Percentiles rank a stretch among this genome's conserved stretches.
These are phyloP conservation scores for Bilobella aurantiaca DNA, from an alignment of 1,140 invertebrate species.

Conservation along the genomic window DNA sequence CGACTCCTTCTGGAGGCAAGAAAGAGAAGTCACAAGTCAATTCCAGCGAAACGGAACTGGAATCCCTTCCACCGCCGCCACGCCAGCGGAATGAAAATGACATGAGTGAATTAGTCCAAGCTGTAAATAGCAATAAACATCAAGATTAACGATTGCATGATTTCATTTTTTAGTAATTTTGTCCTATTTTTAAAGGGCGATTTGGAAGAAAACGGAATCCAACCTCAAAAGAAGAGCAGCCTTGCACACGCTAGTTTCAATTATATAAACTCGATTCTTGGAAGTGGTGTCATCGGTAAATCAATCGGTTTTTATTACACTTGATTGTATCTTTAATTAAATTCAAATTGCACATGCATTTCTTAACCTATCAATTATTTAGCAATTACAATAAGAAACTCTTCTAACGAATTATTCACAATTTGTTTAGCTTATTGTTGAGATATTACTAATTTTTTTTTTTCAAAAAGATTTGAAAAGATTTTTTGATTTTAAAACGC, in stretches of 20 bases:
- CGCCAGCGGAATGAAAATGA: neutral
- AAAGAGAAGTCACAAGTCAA: neutral
- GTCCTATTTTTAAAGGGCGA: neutral
- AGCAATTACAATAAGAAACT: too few species aligned
- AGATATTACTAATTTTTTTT: too few species aligned
- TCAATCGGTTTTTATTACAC: neutral
- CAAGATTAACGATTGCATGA: too few species aligned
- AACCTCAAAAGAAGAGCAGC: conserved; percentile 39
- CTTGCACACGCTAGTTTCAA: conserved; percentile 77
- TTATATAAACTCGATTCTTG: conserved; percentile 87
- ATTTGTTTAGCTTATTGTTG: too few species aligned
- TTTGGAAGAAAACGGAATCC: neutral
- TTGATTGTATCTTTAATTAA: neutral
- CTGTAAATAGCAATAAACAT: neutral
- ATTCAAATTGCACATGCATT: too few species aligned
- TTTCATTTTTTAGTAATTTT: conserved; percentile 5
- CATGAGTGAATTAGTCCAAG: neutral
- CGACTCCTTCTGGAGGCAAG: neutral
- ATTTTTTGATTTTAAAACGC: neutral
- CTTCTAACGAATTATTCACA: too few species aligned
- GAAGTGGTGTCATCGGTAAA: conserved; percentile 76
- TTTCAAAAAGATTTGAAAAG: too few species aligned
- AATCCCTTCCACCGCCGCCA: neutral
- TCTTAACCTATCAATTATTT: too few species aligned
- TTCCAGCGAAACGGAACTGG: neutral